Evolutionary conservation across 2,888 invertebrate genomes (phyloP).

Genomic region (Ennomos erosarius): DNA sequence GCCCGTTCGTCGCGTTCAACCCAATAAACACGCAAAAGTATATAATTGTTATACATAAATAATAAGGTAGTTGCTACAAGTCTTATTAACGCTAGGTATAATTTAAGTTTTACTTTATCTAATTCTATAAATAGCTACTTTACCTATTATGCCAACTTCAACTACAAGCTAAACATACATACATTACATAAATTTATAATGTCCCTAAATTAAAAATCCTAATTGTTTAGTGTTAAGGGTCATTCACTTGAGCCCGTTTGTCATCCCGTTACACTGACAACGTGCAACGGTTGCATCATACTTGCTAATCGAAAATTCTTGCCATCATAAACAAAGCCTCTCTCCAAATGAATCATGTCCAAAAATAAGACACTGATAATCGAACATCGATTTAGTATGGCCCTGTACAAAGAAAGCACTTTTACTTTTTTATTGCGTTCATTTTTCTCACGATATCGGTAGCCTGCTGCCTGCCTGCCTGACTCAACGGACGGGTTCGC

Average conservation of each 20-base stretch:
- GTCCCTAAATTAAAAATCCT: too few relatives aligned
- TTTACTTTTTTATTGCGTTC: conserved; percentile 74
- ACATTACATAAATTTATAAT: too few relatives aligned
- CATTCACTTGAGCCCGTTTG: conserved; percentile 54
- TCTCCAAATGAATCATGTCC: conserved; percentile 76
- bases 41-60: too few relatives aligned
- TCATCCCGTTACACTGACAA: conserved; percentile 63
- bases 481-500: conserved; percentile 68
- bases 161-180: too few relatives aligned
- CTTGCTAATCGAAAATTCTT: conserved; percentile 75
- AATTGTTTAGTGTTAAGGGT: conserved; percentile 33
- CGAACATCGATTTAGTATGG: conserved; percentile 69
- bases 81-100: too few relatives aligned
- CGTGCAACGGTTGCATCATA: conserved; percentile 61
- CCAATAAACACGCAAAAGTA: too few relatives aligned
- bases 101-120: too few relatives aligned
- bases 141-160: too few relatives aligned
- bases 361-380: conserved; percentile 72
- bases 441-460: conserved; percentile 61
- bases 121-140: too few relatives aligned
- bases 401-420: conserved; percentile 80
- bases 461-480: conserved; percentile 74
- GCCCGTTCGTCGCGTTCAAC: too few relatives aligned
- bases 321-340: conserved; percentile 63
- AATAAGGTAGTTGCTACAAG: too few relatives aligned